These are phyloP conservation scores for Alauda arvensis DNA, from an alignment of 2,797 vertebrate species.

Conservation along the genomic window DNA sequence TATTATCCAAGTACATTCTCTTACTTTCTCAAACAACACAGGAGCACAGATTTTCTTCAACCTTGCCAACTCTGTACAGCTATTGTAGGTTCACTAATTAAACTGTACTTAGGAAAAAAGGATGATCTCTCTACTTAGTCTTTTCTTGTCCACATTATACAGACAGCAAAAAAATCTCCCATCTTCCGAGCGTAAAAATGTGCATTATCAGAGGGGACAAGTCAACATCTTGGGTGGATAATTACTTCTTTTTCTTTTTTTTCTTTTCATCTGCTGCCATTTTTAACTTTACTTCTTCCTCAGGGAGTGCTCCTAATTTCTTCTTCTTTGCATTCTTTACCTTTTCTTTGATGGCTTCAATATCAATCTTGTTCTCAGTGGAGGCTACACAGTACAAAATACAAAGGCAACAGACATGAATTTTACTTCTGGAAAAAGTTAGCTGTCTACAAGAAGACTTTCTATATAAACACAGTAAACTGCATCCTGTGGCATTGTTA, in stretches of 20 bases:
- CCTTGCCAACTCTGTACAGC: not conserved
- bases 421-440: not conserved
- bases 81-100: not conserved
- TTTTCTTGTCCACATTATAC: not conserved
- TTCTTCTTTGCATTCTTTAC: constrained; percentile 91
- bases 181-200: not conserved
- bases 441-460: not conserved
- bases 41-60: not conserved
- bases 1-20: not conserved
- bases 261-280: constrained; percentile 72
- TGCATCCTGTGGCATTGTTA: not conserved
- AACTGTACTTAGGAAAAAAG: not conserved
- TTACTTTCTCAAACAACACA: not conserved
- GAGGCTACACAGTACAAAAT: constrained; percentile 68
- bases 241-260: constrained; percentile 75
- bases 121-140: not conserved
- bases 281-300: constrained; percentile 72
- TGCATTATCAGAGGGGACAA: not conserved
- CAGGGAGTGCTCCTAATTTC: constrained; percentile 88
- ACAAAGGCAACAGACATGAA: not conserved
- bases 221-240: not conserved
- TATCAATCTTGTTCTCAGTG: constrained; percentile 84
- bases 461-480: not conserved
- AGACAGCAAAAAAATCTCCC: not conserved
- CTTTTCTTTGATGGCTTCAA: constrained; percentile 91